These are phyloP conservation scores for Caenorhabditis plicata DNA, from an alignment of 2,888 invertebrate genomes.

Conservation along the genomic window DNA sequence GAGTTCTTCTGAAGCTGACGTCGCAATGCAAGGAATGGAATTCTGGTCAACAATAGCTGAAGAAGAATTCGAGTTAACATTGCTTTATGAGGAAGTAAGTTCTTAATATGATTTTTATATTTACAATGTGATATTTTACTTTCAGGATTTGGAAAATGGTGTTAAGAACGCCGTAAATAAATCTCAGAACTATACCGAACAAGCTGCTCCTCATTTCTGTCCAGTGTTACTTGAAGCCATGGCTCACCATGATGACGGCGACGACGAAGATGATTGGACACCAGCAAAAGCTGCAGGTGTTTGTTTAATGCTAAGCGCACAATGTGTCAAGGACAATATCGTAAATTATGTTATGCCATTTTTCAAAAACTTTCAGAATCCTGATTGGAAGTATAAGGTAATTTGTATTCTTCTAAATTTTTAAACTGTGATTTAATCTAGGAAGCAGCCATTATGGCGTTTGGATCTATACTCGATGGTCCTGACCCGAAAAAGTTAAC, in stretches of 20 bases:
- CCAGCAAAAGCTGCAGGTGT: conserved; percentile 98
- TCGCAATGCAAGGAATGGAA: conserved; percentile 81
- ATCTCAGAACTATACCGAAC: conserved; percentile 15
- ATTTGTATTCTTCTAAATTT: not conserved
- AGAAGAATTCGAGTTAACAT: conserved; percentile 92
- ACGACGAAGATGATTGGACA: conserved; percentile 99
- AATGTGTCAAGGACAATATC: conserved; percentile 89
- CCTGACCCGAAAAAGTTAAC: conserved; percentile 83
- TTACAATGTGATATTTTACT: not conserved
- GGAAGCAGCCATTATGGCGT: conserved; percentile 98
- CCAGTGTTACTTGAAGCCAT: conserved; percentile 25
- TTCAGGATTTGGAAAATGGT: conserved; percentile 14
- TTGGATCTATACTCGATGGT: conserved; percentile 88
- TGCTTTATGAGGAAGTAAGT: conserved; percentile 81
- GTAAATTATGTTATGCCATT: conserved; percentile 96
- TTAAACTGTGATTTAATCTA: conserved; percentile 1
- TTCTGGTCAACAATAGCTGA: conserved; percentile 99
- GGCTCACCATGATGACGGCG: conserved; percentile 73
- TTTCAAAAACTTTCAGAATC: conserved; percentile 89
- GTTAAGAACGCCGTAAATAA: not conserved
- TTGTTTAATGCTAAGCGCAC: conserved; percentile 92
- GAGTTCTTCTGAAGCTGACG: conserved; percentile 92
- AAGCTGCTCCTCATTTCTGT: conserved; percentile 16
- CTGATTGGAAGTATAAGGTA: conserved; percentile 66
- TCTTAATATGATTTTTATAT: not conserved